Evolutionary conservation across 2,113 vertebrate genomes (phyloP).

Genomic region (Clarias macrocephalus): DNA sequence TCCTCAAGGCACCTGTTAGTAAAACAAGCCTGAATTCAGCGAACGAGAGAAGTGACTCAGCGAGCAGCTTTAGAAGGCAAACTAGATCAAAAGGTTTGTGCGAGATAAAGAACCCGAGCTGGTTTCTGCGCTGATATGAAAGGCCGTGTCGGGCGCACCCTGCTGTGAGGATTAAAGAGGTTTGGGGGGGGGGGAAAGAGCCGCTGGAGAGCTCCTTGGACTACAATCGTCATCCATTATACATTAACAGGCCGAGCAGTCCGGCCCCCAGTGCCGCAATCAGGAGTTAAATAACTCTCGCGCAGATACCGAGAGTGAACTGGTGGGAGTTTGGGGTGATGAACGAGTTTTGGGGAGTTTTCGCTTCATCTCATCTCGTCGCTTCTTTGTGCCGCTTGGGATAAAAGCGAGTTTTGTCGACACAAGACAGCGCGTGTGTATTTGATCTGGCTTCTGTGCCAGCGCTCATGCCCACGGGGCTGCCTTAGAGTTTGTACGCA

Average conservation of each 20-base stretch:
- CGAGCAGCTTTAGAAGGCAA: slow-evolving; percentile 55
- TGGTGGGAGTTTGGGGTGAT: slow-evolving; percentile 41
- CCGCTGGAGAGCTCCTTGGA: slow-evolving; percentile 60
- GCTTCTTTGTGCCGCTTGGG: slow-evolving; percentile 21
- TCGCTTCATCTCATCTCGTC: neutral
- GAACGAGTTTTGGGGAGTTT: slow-evolving; percentile 29
- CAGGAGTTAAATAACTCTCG: slow-evolving; percentile 71
- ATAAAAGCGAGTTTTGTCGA: slow-evolving; percentile 40
- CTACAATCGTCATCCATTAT: slow-evolving; percentile 71
- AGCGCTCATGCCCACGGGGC: neutral
- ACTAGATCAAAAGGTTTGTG: slow-evolving; percentile 66
- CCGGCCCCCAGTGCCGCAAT: slow-evolving; percentile 61
- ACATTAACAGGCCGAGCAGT: slow-evolving; percentile 67
- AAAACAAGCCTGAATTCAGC: slow-evolving; percentile 46
- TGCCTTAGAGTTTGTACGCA: slow-evolving; percentile 47
- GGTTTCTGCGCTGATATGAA: slow-evolving; percentile 68
- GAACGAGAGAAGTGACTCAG: slow-evolving; percentile 52
- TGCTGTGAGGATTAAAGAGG: slow-evolving; percentile 68
- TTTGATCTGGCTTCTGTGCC: neutral
- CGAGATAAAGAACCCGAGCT: slow-evolving; percentile 41
- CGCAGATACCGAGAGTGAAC: slow-evolving; percentile 66
- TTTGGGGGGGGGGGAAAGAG: slow-evolving; percentile 52
- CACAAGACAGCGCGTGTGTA: slow-evolving; percentile 19
- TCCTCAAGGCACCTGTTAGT: slow-evolving; percentile 28
- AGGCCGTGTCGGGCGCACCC: slow-evolving; percentile 60